A percentile compares a stretch with the other conserved stretches of the same genome.
Evolutionary conservation across 1,140 invertebrate species (phyloP).

Genomic region (Venturia canescens): DNA sequence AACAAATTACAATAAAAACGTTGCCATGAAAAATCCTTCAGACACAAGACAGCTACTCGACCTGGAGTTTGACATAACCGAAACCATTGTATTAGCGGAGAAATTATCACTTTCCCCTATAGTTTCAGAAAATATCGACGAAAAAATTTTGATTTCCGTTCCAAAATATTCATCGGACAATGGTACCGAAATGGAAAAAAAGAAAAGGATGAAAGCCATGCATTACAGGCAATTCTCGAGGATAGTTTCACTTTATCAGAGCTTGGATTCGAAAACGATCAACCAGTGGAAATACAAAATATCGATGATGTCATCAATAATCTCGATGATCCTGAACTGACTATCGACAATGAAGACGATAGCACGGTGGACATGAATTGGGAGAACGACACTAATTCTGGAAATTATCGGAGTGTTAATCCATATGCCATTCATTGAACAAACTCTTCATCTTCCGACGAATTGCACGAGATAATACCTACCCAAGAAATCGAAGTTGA

Average conservation of each 20-base stretch:
- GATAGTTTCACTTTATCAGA: not conserved
- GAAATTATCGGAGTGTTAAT: slow-evolving; percentile 24
- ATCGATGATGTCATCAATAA: slow-evolving; percentile 29
- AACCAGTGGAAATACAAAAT: not conserved
- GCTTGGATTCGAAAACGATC: not conserved
- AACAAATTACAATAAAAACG: not conserved
- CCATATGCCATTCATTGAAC: slow-evolving; percentile 5
- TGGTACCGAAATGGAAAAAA: not conserved
- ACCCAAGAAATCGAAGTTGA: too few species aligned
- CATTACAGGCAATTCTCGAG: slow-evolving; percentile 23
- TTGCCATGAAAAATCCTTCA: not conserved
- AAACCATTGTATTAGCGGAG: not conserved
- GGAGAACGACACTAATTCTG: not conserved
- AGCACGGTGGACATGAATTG: not conserved
- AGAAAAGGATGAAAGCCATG: not conserved
- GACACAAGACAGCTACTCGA: not conserved
- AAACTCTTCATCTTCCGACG: not conserved
- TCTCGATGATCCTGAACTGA: slow-evolving; percentile 40
- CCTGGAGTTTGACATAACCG: not conserved
- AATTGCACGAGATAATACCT: not conserved
- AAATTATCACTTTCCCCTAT: not conserved
- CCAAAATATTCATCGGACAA: not conserved
- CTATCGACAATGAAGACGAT: not conserved
- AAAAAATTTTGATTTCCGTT: not conserved
- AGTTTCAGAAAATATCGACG: not conserved